These are phyloP conservation scores for Bruchidius siliquastri DNA, from an alignment of 2,888 invertebrate species.

Conservation along the genomic window DNA sequence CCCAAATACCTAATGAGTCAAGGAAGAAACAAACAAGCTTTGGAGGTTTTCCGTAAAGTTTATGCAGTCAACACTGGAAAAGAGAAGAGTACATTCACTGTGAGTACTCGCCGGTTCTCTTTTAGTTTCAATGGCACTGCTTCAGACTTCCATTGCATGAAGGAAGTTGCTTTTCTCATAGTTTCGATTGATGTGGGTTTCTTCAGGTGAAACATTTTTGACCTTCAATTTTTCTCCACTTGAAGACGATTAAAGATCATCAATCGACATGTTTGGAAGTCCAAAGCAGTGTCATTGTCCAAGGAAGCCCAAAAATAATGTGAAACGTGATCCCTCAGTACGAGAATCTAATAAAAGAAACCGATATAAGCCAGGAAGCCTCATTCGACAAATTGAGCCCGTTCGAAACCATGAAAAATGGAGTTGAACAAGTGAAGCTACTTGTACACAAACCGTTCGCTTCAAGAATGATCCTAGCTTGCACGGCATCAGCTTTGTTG, in stretches of 20 bases:
- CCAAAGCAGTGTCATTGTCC: too few species aligned
- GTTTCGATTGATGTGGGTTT: too few species aligned
- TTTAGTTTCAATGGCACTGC: too few species aligned
- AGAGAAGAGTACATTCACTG: conserved; percentile 60
- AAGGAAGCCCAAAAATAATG: conserved; percentile 29
- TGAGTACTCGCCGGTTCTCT: conserved; percentile 47
- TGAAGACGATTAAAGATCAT: too few species aligned
- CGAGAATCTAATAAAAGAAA: background rate
- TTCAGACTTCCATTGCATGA: too few species aligned
- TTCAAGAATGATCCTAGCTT: background rate
- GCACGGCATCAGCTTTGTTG: background rate
- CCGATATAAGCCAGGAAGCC: background rate
- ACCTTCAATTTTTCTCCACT: too few species aligned
- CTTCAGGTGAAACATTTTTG: too few species aligned
- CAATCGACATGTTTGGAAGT: too few species aligned
- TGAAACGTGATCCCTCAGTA: background rate
- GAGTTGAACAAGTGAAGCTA: background rate
- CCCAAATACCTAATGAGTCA: conserved; percentile 72
- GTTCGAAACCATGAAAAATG: background rate
- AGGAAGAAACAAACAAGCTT: conserved; percentile 61
- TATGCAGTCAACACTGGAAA: conserved; percentile 62
- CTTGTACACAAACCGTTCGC: background rate
- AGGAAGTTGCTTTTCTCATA: too few species aligned
- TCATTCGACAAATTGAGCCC: background rate
- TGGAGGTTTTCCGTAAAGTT: conserved; percentile 58